Evolutionary conservation across 1,140 invertebrate genomes (phyloP).

Genomic region (Asbolus verrucosus): DNA sequence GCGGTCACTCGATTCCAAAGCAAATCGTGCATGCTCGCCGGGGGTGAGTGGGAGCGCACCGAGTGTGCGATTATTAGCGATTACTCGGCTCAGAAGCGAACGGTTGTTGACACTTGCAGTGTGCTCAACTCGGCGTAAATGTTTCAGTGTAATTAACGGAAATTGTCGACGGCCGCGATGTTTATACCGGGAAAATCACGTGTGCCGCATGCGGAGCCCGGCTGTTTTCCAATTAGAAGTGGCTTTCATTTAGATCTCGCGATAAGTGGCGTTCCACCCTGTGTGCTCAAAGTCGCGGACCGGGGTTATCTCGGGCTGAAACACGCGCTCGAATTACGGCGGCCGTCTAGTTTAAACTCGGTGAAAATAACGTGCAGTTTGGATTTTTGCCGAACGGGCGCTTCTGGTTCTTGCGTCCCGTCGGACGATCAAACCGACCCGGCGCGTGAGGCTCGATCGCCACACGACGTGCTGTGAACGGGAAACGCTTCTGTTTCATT

Average conservation of each 20-base stretch:
- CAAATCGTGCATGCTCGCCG: no score
- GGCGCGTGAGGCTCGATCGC: no score
- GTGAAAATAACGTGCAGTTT: not conserved
- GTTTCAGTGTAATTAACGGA: slow-evolving; percentile 23
- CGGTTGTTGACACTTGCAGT: no score
- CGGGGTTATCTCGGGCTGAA: not conserved
- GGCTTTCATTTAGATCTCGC: slow-evolving; percentile 17
- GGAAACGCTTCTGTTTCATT: no score
- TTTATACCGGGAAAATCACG: slow-evolving; percentile 20
- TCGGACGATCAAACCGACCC: no score
- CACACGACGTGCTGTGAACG: no score
- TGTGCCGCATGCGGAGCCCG: slow-evolving; percentile 15
- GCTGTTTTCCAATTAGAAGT: slow-evolving; percentile 20
- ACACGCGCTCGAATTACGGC: not conserved
- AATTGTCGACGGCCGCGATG: slow-evolving; percentile 5
- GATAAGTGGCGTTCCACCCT: slow-evolving; percentile 3
- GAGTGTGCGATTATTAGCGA: no score
- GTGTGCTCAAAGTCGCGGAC: slow-evolving; percentile 15
- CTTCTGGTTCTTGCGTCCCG: no score
- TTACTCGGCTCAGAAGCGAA: no score
- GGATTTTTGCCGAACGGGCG: not conserved
- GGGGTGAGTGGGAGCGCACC: no score
- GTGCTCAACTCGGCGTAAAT: no score
- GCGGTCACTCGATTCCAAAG: no score
- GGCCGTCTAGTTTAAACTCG: slow-evolving; percentile 15